Evolutionary conservation across 2,797 vertebrate species (phyloP), one percentile per base, ranked within the genome.

Genomic region (Takifugu rubripes): DNA sequence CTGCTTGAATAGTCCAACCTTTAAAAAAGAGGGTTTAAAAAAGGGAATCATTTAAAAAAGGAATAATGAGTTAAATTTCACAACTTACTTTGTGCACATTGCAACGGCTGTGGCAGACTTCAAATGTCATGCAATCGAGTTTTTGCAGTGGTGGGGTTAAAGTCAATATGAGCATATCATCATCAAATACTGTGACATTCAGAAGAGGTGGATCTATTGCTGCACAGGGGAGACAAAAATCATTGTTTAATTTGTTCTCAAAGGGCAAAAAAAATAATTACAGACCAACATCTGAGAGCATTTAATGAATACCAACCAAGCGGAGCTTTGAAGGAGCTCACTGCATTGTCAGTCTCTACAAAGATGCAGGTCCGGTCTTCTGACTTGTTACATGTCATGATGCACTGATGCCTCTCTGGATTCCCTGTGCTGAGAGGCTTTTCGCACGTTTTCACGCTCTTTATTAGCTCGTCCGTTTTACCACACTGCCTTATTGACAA

Each of bases 381-480:
- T 15, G 1, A 0, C 0, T 3, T 2, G 0, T n/a, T 0, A 0
- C 0, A 0, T 10, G 8, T 3, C 27, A 88, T 3, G 17, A 10
- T 27, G 56, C 84, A 88, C 0, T 54, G 46, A 0, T 0, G 14
- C 64, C 46, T 67, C 21, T 0, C 2, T 9, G 31, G 36, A 5
- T 14, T 5, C 5, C 33, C 58, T 3, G 0, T 1, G 12, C 6
- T 44, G 58, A 45, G 31, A 15, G 5, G 5, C 5, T 1, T 0
- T 1, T 16, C 0, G 8, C 83, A 84, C 1, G 0, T 0, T 14
- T 26, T 14, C 1, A 63, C 26, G 1, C 0, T 0, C 5, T 43
- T 2, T 0, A 3, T 0, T 0, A 0, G 0, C 1, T 29, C 0
- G 1, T 12, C 0, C 1, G 0, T 0, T 0, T 0, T 0, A 5